Evolutionary conservation across 2,888 invertebrate species (phyloP).

Genomic region (Drosophila mettleri): DNA sequence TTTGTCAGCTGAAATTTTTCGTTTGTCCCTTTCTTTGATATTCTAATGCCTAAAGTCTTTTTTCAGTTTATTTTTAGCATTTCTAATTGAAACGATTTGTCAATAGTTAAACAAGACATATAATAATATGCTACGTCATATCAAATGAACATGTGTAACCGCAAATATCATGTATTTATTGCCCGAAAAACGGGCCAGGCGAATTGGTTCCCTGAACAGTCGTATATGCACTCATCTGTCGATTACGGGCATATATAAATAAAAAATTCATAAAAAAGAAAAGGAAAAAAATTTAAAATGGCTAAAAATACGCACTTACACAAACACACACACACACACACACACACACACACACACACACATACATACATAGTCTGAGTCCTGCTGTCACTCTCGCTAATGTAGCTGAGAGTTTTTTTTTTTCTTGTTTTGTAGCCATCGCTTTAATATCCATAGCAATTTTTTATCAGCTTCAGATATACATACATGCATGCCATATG

Average conservation of each 20-base stretch:
- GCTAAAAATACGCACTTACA: constrained; percentile 52
- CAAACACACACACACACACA: constrained; percentile 17
- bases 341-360: constrained; percentile 8
- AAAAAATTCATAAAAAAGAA: constrained; percentile 56
- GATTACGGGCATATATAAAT: constrained; percentile 55
- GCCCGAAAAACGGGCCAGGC: constrained; percentile 1
- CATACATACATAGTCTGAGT: constrained; percentile 6
- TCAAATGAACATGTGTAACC: constrained; percentile 8
- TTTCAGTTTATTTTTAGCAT: constrained; percentile 1
- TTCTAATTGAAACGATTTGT: constrained; percentile 2
- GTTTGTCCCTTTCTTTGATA: not conserved
- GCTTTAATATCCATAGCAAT: constrained; percentile 56
- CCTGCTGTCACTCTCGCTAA: constrained; percentile 37
- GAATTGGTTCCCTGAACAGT: constrained; percentile 48
- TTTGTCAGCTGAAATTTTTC: not conserved
- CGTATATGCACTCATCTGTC: constrained; percentile 62
- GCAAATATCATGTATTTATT: constrained; percentile 22
- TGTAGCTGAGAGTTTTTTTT: constrained; percentile 24
- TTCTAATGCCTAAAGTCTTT: too few species aligned
- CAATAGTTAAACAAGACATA: constrained; percentile 5
- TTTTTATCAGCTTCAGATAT: constrained; percentile 41
- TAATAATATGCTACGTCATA: constrained; percentile 3
- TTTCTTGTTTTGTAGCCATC: constrained; percentile 15
- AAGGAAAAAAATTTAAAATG: constrained; percentile 28
- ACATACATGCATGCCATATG: constrained; percentile 21